Evolutionary conservation across 1,140 invertebrate genomes (phyloP).

Genomic region (Drosophila persimilis): DNA sequence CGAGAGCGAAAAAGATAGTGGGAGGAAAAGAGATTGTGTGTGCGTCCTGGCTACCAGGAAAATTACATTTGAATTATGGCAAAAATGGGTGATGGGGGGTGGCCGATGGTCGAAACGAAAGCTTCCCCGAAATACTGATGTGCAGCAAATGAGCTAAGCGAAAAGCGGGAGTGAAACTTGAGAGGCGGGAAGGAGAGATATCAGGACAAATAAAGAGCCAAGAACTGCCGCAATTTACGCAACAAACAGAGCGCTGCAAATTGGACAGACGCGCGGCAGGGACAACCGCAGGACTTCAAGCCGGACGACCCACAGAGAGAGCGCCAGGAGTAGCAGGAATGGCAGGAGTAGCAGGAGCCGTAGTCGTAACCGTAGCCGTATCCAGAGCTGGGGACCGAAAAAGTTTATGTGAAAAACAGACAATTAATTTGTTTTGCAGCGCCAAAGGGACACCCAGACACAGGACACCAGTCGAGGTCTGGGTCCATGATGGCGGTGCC

Average conservation of each 20-base stretch:
- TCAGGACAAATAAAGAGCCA: slow-evolving; percentile 41
- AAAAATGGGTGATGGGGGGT: slow-evolving; percentile 7
- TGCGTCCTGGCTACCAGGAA: slow-evolving; percentile 37
- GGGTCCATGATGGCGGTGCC: background rate
- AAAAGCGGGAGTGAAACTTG: slow-evolving; percentile 64
- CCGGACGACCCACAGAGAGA: background rate
- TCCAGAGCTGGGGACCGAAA: slow-evolving; percentile 43
- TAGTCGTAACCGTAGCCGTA: slow-evolving; percentile 7
- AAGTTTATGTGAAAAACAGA: slow-evolving; percentile 74
- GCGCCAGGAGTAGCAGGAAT: background rate
- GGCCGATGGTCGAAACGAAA: slow-evolving; percentile 1
- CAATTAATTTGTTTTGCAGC: slow-evolving; percentile 77
- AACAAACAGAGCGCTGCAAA: slow-evolving; percentile 65
- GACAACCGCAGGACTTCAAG: slow-evolving; percentile 36
- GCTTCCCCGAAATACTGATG: slow-evolving; percentile 36
- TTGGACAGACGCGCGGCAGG: slow-evolving; percentile 32
- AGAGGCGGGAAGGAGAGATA: slow-evolving; percentile 35
- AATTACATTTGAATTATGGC: slow-evolving; percentile 78
- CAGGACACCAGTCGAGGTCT: slow-evolving; percentile 28
- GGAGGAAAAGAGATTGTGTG: slow-evolving; percentile 11
- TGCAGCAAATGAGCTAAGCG: slow-evolving; percentile 74
- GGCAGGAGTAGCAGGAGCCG: background rate
- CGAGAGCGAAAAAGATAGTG: too few species aligned
- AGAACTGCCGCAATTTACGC: slow-evolving; percentile 62
- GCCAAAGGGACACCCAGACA: slow-evolving; percentile 39